Evolutionary conservation across 64 coral and sea anemone species (phyloP).

Genomic region (Hydrozoanthus tunicans): DNA sequence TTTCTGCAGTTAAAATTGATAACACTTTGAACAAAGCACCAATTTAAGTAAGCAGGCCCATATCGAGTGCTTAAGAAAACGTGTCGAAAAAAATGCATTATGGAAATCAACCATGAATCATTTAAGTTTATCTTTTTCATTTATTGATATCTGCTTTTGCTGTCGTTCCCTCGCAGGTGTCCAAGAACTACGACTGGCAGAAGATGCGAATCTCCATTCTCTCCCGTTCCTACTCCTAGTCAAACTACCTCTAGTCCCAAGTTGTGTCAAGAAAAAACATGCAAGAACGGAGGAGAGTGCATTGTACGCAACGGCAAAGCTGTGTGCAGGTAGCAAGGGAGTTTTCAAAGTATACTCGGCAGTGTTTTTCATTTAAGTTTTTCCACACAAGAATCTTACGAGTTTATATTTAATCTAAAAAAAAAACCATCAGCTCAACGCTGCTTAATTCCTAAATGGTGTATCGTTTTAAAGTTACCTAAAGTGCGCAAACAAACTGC

Average conservation of each 20-base stretch:
- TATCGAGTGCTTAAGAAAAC: too few relatives aligned
- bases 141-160: background rate
- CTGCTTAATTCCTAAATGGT: too few relatives aligned
- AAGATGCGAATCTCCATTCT: constrained; percentile 29
- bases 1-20: too few relatives aligned
- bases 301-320: constrained; percentile 47
- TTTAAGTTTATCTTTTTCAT: background rate
- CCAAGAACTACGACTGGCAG: constrained; percentile 48
- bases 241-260: constrained; percentile 3
- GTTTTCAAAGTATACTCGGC: background rate
- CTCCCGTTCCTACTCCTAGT: background rate
- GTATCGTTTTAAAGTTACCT: too few relatives aligned
- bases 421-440: too few relatives aligned
- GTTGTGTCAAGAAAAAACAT: constrained; percentile 45
- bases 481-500: too few relatives aligned
- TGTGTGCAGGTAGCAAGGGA: constrained; percentile 86
- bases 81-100: too few relatives aligned
- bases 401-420: too few relatives aligned
- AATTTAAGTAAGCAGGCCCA: too few relatives aligned
- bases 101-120: too few relatives aligned
- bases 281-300: constrained; percentile 72
- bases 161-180: constrained; percentile 60
- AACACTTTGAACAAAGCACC: too few relatives aligned
- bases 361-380: background rate
- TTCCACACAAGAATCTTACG: too few relatives aligned